Evolutionary conservation across 1,140 invertebrate species (phyloP).

Genomic region (Brachystomella parvula): DNA sequence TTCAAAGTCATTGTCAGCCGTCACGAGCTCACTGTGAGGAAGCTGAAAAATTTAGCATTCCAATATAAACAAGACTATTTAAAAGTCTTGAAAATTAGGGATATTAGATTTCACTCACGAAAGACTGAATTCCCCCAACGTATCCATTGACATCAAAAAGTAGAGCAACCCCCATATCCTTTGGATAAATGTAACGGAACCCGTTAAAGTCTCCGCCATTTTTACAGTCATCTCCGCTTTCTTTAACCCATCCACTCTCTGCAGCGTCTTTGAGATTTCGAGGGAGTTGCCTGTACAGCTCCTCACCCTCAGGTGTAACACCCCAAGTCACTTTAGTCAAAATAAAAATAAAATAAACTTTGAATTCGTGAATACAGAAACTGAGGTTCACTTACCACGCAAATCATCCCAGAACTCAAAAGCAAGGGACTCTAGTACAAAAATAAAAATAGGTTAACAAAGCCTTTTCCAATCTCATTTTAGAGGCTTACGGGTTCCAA

Average conservation of each 20-base stretch:
- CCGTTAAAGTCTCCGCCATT: background rate
- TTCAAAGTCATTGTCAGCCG: too few species aligned
- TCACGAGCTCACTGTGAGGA: too few species aligned
- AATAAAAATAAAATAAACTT: background rate
- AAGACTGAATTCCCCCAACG: conserved; percentile 23
- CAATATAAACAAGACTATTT: too few species aligned
- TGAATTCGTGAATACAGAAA: background rate
- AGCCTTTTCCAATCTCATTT: too few species aligned
- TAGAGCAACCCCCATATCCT: conserved; percentile 4
- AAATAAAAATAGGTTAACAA: background rate
- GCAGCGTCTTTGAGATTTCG: background rate
- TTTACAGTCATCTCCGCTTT: background rate
- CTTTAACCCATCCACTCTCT: background rate
- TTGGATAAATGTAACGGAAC: background rate
- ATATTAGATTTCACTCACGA: too few species aligned
- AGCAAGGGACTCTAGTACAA: background rate
- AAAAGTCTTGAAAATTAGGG: too few species aligned
- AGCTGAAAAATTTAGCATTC: too few species aligned
- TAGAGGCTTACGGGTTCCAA: too few species aligned
- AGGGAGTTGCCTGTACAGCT: background rate
- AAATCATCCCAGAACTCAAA: background rate
- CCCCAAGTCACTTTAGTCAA: background rate
- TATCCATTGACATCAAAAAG: conserved; percentile 22
- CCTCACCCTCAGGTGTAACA: background rate
- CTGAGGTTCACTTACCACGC: background rate